Evolutionary conservation across 2,797 vertebrate species (phyloP), one percentile per base, ranked within the genome.

Genomic region (Dicrostonyx torquatus): DNA sequence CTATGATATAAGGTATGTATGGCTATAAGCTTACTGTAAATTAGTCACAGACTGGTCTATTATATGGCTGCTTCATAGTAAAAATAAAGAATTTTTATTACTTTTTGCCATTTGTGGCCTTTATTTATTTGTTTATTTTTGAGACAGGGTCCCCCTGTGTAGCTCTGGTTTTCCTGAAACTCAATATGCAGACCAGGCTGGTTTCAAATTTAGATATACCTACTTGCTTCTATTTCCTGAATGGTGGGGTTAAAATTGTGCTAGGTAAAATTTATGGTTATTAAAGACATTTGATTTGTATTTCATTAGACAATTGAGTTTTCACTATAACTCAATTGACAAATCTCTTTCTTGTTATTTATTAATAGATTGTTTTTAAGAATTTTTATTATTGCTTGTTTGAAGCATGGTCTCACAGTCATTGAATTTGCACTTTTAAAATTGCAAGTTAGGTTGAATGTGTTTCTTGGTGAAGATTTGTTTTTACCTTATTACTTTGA

Each of bases 21-120:
- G 48, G 70, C 50, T 91, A 76, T 91, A 58, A 78, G 73, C 86
- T 96, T 91, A 79, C 80, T 94, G 86, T 84, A 90, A 86, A 92
- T 79, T 91, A 86, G 62, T 95, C 34, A 72, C 82, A 34, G 90
- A 91, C 29, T 89, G 73, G 85, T 20, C n/a, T 91, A 43, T 79
- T 92, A 6, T 79, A 53, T 86, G 91, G 88, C 66, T 83, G 58
- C 86, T 76, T 53, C 70, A 24, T 3, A 50, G 31, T 85, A 90
- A 45, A 64, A 45, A 64, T 29, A 29, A 55, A 88, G 13, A 31
- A n/a, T 82, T 91, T 85, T 96, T 92, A 60, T 79, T 92, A 31
- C 29, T 82, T 93, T 77, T 96, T 95, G 45, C 6, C 55, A 87
- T 93, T 89, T 89, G 62, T 7, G 18, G 2, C 60, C 31, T 66